A percentile compares a stretch with the other conserved stretches of the same genome.
Conservation (phyloP, 1,140 invertebrate species). For the Sitophilus oryzae region DNA sequence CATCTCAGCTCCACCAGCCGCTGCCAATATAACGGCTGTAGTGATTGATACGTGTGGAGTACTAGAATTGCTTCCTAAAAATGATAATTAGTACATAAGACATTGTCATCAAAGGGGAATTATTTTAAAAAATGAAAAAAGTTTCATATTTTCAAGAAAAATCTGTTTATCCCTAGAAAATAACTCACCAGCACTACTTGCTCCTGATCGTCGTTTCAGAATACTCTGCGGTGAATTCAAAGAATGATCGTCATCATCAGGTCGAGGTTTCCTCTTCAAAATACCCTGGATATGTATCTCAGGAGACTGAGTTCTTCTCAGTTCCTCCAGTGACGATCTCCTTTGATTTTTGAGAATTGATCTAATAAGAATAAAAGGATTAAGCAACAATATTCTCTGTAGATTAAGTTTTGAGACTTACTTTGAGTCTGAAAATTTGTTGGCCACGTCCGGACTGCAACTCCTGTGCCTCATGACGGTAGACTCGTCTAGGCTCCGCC, state of each 20-base stretch:
- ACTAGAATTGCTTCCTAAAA: constrained; percentile 42
- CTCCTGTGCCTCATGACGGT: constrained; percentile 61
- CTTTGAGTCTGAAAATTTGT: constrained; percentile 47
- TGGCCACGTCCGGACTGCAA: constrained; percentile 61
- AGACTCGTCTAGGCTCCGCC: constrained; percentile 70
- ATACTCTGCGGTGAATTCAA: constrained; percentile 66
- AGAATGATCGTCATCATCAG: constrained; percentile 51
- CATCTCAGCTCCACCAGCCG: constrained; percentile 54
- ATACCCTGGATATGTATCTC: constrained; percentile 58
- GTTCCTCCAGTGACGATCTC: constrained; percentile 63
- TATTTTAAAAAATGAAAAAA: too few relatives aligned
- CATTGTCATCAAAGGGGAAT: too few relatives aligned
- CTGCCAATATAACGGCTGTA: constrained; percentile 61
- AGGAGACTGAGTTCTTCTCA: constrained; percentile 51
- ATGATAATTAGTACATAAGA: not conserved
- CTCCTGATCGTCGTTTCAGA: constrained; percentile 61
- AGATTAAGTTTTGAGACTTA: not conserved
- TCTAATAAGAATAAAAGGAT: constrained; percentile 44
- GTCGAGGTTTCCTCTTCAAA: constrained; percentile 58
- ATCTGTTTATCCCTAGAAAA: not conserved
- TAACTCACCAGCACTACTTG: constrained; percentile 47
- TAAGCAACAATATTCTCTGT: not conserved
- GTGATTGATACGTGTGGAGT: constrained; percentile 63
- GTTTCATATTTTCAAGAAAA: not conserved
- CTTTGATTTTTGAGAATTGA: constrained; percentile 64